phyloP scores from a whole-genome alignment of 2,113 vertebrate genomes.

The Myiozetetes cayanensis region DNA sequence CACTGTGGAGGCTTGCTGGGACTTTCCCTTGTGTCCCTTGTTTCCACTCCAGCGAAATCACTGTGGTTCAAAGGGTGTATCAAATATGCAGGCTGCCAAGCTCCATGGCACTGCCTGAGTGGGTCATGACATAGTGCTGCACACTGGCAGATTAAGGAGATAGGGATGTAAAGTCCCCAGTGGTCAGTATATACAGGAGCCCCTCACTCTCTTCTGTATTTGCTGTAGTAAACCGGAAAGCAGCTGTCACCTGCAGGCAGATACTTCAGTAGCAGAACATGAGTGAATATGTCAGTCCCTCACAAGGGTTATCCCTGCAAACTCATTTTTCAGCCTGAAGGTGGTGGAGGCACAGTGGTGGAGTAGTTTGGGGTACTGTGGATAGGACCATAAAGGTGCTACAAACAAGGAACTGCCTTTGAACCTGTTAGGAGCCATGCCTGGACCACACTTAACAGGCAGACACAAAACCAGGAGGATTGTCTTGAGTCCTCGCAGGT shows the following conservation, averaged over 20 bases:
- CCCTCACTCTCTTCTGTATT: background rate
- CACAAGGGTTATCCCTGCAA: background rate
- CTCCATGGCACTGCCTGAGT: background rate
- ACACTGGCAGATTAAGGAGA: background rate
- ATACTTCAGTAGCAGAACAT: background rate
- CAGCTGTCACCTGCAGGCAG: background rate
- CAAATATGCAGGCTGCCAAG: background rate
- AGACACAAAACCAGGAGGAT: background rate
- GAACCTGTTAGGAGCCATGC: background rate
- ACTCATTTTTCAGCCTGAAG: background rate
- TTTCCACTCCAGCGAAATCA: background rate
- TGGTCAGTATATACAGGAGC: background rate
- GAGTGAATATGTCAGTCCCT: background rate
- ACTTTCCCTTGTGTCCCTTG: background rate
- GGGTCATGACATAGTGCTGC: background rate
- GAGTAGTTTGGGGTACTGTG: background rate
- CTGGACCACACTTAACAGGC: background rate
- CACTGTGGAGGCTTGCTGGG: rapidly evolving
- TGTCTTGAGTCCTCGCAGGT: background rate
- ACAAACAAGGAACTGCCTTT: background rate
- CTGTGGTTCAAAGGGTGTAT: background rate
- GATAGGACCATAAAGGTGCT: background rate
- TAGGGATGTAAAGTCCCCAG: rapidly evolving
- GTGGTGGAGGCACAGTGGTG: background rate
- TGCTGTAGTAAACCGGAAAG: background rate